A percentile compares a stretch with the other conserved stretches of the same genome.
Evolutionary conservation across 2,888 invertebrate species (phyloP).

Genomic region (Hemicrepidius hirtus): DNA sequence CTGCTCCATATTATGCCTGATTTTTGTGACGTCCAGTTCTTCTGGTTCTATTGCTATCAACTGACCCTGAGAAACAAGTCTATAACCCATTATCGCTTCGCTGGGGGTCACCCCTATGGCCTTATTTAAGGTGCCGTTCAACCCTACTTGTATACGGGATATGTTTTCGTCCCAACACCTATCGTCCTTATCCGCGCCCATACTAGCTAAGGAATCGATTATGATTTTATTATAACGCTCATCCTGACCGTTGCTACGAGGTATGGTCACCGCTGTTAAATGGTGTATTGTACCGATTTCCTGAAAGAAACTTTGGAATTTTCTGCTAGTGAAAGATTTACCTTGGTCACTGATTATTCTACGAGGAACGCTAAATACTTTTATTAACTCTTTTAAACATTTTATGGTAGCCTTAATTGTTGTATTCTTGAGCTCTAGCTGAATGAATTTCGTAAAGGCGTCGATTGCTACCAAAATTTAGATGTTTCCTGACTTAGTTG

Average conservation of each 20-base stretch:
- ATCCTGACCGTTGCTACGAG: conserved; percentile 14
- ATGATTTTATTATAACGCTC: conserved; percentile 8
- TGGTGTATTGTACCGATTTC: conserved; percentile 28
- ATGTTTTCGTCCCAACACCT: conserved; percentile 7
- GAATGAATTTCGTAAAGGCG: conserved; percentile 26
- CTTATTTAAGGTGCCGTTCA: conserved; percentile 43
- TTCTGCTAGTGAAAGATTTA: conserved; percentile 36
- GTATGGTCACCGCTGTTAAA: conserved; percentile 13
- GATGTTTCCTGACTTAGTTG: conserved; percentile 16
- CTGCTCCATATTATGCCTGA: too few species aligned
- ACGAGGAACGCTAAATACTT: conserved; percentile 35
- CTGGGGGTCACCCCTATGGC: too few species aligned
- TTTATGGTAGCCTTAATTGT: not conserved
- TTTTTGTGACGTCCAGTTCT: too few species aligned
- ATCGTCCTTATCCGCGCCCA: conserved; percentile 15
- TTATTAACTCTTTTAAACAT: conserved; percentile 33
- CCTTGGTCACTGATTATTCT: conserved; percentile 37
- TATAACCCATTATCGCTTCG: too few species aligned
- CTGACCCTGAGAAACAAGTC: too few species aligned
- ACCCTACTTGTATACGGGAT: conserved; percentile 2
- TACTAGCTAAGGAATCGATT: conserved; percentile 2
- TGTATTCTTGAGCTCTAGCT: conserved; percentile 4
- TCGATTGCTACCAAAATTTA: conserved; percentile 40
- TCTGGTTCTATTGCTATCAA: too few species aligned
- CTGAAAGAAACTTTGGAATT: conserved; percentile 39